Percentiles rank a stretch among this genome's conserved stretches.
phyloP scores from a whole-genome alignment of 2,113 vertebrate species.

The Cyanoderma ruficeps region DNA sequence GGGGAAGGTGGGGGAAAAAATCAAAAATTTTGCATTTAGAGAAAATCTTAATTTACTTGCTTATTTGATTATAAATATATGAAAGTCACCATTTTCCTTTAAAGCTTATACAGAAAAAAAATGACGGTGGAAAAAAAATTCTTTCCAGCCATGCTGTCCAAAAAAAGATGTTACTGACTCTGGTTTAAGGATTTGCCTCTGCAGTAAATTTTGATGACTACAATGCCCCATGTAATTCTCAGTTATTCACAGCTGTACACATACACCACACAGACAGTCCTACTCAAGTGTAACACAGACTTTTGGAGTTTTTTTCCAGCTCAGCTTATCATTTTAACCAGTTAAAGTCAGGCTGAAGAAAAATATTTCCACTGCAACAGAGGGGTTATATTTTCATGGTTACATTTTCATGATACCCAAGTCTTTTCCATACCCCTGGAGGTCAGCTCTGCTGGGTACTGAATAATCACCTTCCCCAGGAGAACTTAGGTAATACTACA shows the following conservation, averaged over 20 bases:
- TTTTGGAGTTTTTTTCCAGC: not conserved
- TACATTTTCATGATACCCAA: rapidly evolving
- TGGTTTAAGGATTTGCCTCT: not conserved
- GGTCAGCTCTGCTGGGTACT: not conserved
- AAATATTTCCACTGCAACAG: not conserved
- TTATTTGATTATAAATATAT: not conserved
- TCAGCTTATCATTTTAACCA: not conserved
- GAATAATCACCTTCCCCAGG: not conserved
- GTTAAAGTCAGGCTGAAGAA: not conserved
- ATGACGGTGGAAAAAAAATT: not conserved
- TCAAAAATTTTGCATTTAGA: not conserved
- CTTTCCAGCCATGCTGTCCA: not conserved
- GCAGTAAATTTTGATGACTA: not conserved
- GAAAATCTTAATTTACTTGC: not conserved
- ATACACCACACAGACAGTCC: not conserved
- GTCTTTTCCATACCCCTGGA: not conserved
- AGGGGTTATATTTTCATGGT: not conserved
- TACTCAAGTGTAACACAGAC: not conserved
- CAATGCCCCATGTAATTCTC: not conserved
- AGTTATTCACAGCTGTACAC: not conserved
- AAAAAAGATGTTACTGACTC: not conserved
- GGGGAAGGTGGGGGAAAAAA: not conserved
- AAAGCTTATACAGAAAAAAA: not conserved
- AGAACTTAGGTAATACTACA: not conserved
- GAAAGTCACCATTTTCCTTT: not conserved